These are phyloP conservation scores for Glyphotaelius pellucidus DNA, from an alignment of 2,888 invertebrate species.

Conservation along the genomic window DNA sequence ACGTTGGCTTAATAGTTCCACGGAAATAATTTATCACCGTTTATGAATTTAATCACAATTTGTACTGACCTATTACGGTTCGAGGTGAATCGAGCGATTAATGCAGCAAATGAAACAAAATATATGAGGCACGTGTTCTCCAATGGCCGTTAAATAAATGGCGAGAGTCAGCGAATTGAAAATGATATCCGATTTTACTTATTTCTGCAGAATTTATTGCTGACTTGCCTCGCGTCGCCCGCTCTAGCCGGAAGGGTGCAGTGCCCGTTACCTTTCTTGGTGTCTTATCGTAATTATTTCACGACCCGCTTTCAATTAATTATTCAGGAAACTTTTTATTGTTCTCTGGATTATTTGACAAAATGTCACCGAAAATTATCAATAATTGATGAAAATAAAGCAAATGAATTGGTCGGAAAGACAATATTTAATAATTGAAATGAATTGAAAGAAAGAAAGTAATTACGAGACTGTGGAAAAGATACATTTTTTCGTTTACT, in stretches of 20 bases:
- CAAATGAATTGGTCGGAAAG: background rate
- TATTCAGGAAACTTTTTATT: constrained; percentile 16
- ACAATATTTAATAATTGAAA: background rate
- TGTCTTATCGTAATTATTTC: constrained; percentile 36
- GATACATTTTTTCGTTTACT: background rate
- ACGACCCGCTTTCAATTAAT: constrained; percentile 30
- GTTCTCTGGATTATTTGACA: constrained; percentile 30
- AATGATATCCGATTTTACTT: constrained; percentile 52
- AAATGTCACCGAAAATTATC: background rate
- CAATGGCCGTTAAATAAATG: constrained; percentile 38
- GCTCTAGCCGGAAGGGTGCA: constrained; percentile 12
- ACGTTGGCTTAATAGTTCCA: background rate
- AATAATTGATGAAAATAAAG: background rate
- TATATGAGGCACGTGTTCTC: constrained; percentile 38
- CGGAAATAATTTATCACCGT: background rate
- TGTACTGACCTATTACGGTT: background rate
- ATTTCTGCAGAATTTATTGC: constrained; percentile 46
- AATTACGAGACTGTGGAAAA: background rate
- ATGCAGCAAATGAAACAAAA: constrained; percentile 25
- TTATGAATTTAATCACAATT: constrained; percentile 16
- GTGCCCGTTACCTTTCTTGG: constrained; percentile 2
- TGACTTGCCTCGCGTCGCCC: constrained; percentile 17
- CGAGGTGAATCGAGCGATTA: constrained; percentile 16
- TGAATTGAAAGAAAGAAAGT: background rate
- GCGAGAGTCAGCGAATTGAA: constrained; percentile 49